Evolutionary conservation across 2,888 invertebrate genomes (phyloP).

Genomic region (Parnassius orleans): DNA sequence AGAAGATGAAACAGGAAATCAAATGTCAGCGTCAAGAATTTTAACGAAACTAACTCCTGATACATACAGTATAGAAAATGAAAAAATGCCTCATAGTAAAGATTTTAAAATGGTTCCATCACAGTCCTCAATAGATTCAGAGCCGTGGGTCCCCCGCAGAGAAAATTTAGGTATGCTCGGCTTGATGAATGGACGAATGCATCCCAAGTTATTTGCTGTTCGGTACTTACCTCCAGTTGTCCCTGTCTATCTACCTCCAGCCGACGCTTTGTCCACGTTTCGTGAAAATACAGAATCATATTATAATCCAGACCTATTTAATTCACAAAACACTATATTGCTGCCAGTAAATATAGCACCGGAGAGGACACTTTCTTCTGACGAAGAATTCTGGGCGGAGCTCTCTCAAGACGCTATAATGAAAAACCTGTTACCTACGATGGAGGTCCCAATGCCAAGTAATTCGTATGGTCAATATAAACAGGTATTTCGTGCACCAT

Average conservation of each 20-base stretch:
- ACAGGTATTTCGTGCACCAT: neutral
- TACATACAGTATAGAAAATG: neutral
- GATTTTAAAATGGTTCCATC: neutral
- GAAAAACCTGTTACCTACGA: constrained; percentile 64
- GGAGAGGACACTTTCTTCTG: constrained; percentile 32
- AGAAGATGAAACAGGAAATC: neutral
- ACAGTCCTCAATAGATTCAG: constrained; percentile 6
- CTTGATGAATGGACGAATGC: neutral
- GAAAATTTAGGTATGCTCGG: neutral
- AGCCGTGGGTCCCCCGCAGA: neutral
- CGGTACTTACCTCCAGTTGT: constrained; percentile 3
- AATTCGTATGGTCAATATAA: constrained; percentile 26
- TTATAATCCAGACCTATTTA: constrained; percentile 7
- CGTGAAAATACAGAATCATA: constrained; percentile 5
- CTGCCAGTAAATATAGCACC: constrained; percentile 36
- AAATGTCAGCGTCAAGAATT: neutral
- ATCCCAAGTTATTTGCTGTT: constrained; percentile 7
- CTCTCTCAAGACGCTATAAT: constrained; percentile 56
- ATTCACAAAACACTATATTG: constrained; percentile 7
- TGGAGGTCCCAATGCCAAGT: constrained; percentile 53
- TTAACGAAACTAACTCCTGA: neutral
- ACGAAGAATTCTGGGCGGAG: constrained; percentile 50
- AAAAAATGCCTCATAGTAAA: constrained; percentile 1
- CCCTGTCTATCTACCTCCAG: constrained; percentile 6
- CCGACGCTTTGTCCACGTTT: neutral